phyloP scores from a whole-genome alignment of 2,888 invertebrate genomes.

The Chymomyza caudatula region DNA sequence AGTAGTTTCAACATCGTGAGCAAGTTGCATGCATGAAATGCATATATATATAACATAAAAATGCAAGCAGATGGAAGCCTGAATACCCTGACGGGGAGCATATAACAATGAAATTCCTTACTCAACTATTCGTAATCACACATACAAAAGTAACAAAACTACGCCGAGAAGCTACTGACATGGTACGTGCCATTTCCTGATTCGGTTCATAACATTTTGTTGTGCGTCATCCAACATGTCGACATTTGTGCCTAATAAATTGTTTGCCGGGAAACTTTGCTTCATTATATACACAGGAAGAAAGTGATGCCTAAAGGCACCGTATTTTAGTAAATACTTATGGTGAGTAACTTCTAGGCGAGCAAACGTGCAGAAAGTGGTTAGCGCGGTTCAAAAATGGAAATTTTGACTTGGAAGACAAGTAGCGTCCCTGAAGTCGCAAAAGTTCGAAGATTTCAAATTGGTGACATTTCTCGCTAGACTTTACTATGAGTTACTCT shows the following conservation, averaged over 20 bases:
- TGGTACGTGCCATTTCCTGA: no score
- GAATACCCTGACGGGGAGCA: no score
- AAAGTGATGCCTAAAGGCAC: not conserved
- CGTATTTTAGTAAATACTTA: not conserved
- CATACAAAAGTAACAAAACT: no score
- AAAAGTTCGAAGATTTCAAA: not conserved
- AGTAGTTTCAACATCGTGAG: conserved; percentile 5
- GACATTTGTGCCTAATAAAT: not conserved
- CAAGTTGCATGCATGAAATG: conserved; percentile 38
- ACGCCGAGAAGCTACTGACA: no score
- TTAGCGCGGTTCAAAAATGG: not conserved
- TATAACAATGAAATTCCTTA: no score
- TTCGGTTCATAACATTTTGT: no score
- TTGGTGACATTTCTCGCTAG: not conserved
- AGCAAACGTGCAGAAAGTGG: not conserved
- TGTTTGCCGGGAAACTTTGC: not conserved
- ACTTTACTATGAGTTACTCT: not conserved
- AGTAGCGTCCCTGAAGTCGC: not conserved
- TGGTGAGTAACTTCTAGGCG: not conserved
- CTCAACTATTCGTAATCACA: no score
- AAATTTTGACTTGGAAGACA: not conserved
- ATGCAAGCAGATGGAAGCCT: not conserved
- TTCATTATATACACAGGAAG: not conserved
- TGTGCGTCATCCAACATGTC: not conserved
- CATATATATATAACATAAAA: not conserved